Percentiles rank a stretch among this genome's conserved stretches.
Conservation (phyloP, 2,888 invertebrate genomes). For the Acrobeloides nanus region DNA sequence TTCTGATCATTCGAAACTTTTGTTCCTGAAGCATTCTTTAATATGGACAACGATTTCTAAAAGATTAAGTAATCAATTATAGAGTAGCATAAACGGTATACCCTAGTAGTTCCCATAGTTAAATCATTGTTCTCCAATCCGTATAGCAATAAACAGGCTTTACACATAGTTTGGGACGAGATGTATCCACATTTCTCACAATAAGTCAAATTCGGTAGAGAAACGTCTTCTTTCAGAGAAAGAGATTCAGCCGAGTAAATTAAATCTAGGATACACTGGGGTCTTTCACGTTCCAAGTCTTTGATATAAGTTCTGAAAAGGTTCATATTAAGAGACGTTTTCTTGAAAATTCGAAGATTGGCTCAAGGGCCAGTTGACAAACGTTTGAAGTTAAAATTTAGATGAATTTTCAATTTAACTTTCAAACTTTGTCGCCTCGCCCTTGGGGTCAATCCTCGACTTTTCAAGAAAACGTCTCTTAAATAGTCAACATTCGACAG, state of each 20-base stretch:
- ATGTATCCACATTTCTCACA: conserved; percentile 70
- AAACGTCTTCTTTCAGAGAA: conserved; percentile 71
- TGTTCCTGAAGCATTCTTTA: no score
- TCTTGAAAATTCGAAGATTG: no score
- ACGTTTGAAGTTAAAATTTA: not conserved
- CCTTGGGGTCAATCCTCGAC: no score
- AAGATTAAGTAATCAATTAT: no score
- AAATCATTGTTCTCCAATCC: conserved; percentile 84
- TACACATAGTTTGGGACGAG: conserved; percentile 84
- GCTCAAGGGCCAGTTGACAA: not conserved
- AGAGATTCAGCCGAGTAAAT: conserved; percentile 64
- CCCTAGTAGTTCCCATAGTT: conserved; percentile 67
- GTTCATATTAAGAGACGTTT: no score
- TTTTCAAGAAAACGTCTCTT: no score
- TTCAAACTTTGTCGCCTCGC: no score
- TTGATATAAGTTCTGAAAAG: conserved; percentile 62
- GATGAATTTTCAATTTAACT: no score
- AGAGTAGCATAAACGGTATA: no score
- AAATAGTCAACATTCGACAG: not conserved
- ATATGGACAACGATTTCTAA: no score
- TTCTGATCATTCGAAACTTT: no score
- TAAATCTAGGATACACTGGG: conserved; percentile 60
- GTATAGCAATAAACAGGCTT: conserved; percentile 88
- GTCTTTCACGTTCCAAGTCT: conserved; percentile 85
- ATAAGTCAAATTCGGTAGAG: conserved; percentile 58